Evolutionary conservation across 2,797 vertebrate species (phyloP), one percentile per base, ranked within the genome.

Genomic region (Sorex maritimensis): DNA sequence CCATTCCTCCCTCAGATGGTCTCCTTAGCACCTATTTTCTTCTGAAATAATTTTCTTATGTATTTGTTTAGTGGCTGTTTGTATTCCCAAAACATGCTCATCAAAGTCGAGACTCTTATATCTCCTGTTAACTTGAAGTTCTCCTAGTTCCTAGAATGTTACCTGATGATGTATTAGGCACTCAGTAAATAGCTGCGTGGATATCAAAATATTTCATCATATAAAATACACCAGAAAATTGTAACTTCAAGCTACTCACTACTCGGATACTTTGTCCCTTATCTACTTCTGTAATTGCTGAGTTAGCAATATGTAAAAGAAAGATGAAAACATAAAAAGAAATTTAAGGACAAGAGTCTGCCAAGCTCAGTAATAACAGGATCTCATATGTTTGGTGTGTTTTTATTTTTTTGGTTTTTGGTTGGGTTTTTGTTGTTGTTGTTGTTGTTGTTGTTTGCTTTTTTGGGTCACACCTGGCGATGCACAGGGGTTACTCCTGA

Each of bases 161-260:
- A 69, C 1, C 68, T 93, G 80, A 44, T 7, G 10, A 67, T 28
- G 28, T 28, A 67, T 11, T 67, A 28, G 26, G 26, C 11, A 6
- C 12, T 28, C 26, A 28, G 3, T 67, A 67, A 15, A 26, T 15
- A 79, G 79, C 19, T 61, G 58, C 15, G 58, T 19, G 21, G 21
- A 61, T 61, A 41, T 92, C 87, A 81, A 84, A 94, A 34, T 41
- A 78, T 75, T 44, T 92, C 19, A 84, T 87, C 75, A 65, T 81
- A 58, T 80, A 88, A 86, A 89, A 78, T 49, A 15, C 55, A 84
- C 30, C 49, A 90, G 58, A 11, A 49, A 81, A 92, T 77, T 61
- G 23, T 41, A 85, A 72, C 9, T 58, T 87, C 44, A 91, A 90
- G 81, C 24, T 74, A 84, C 30, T 86, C 71, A 24, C 14, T 81